Percentiles rank a stretch among this genome's conserved stretches.
Evolutionary conservation across 2,888 invertebrate genomes (phyloP).

Genomic region (Tetropium fuscum): DNA sequence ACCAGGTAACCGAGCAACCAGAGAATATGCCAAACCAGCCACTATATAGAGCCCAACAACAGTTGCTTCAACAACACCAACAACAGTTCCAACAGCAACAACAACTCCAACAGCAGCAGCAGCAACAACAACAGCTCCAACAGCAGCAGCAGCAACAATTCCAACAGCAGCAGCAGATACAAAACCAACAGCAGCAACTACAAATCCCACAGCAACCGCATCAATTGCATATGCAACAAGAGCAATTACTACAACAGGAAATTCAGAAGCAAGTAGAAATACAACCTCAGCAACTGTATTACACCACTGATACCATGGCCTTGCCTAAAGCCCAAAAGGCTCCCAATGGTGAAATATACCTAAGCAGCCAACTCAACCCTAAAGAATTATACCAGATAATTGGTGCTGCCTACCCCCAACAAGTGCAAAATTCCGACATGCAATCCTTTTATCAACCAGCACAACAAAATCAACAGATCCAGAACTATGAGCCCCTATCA

Average conservation of each 20-base stretch:
- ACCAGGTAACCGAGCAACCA: constrained; percentile 69
- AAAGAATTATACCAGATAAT: constrained; percentile 43
- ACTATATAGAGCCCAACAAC: constrained; percentile 34
- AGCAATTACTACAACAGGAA: constrained; percentile 12
- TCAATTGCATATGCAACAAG: constrained; percentile 22
- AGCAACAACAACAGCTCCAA: constrained; percentile 19
- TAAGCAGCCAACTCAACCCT: constrained; percentile 37
- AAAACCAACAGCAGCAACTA: constrained; percentile 37
- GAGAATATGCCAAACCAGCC: constrained; percentile 57
- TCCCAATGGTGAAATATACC: constrained; percentile 36
- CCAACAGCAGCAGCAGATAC: constrained; percentile 54
- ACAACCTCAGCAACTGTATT: constrained; percentile 29
- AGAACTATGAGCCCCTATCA: constrained; percentile 27
- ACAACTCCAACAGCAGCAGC: constrained; percentile 31
- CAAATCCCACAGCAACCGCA: constrained; percentile 38
- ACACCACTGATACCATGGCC: constrained; percentile 28
- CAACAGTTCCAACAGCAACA: constrained; percentile 47
- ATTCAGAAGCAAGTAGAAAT: constrained; percentile 25
- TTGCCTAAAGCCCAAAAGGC: constrained; percentile 24
- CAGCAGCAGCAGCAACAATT: constrained; percentile 36
- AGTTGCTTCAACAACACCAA: constrained; percentile 51
- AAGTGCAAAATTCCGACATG: constrained; percentile 41
- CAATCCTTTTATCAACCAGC: constrained; percentile 53
- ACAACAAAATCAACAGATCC: constrained; percentile 51
- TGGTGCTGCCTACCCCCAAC: constrained; percentile 41